Conservation (phyloP, 2,797 vertebrate species). For the Cyclura pinguis region DNA sequence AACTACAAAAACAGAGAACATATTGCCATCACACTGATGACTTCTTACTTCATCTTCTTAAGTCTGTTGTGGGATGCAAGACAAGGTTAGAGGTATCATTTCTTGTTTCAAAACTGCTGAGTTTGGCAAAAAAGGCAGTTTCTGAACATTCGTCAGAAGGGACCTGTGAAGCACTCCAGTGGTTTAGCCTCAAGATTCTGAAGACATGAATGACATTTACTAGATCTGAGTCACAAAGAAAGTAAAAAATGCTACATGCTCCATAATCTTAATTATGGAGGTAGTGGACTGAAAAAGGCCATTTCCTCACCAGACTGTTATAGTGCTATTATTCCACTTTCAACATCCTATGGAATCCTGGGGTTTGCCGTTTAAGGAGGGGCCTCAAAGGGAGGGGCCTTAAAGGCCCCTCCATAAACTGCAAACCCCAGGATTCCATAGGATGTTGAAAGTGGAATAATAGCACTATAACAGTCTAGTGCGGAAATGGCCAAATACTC, state of each 20-base stretch:
- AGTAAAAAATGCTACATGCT: not conserved
- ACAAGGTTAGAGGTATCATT: too few species aligned
- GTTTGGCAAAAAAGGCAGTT: not conserved
- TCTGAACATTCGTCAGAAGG: not conserved
- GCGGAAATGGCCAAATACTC: not conserved
- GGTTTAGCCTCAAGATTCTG: not conserved
- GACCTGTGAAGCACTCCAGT: not conserved
- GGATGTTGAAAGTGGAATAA: too few species aligned
- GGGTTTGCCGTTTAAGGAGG: too few species aligned
- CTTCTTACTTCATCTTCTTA: not conserved
- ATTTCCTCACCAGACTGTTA: too few species aligned
- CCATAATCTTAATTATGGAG: not conserved
- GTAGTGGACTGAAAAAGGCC: not conserved
- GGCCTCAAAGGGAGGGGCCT: too few species aligned
- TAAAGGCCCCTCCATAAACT: too few species aligned
- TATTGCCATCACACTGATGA: not conserved
- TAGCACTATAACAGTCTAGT: too few species aligned
- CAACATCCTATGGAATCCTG: too few species aligned
- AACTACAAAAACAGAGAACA: not conserved
- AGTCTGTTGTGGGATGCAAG: too few species aligned
- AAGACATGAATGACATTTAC: not conserved
- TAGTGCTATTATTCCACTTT: too few species aligned
- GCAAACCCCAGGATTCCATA: too few species aligned
- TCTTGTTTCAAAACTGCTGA: not conserved
- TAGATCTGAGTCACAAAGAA: not conserved